Percentiles rank a stretch among this genome's conserved stretches.
Evolutionary conservation across 2,888 invertebrate genomes (phyloP).

Genomic region (Philonicus albiceps): DNA sequence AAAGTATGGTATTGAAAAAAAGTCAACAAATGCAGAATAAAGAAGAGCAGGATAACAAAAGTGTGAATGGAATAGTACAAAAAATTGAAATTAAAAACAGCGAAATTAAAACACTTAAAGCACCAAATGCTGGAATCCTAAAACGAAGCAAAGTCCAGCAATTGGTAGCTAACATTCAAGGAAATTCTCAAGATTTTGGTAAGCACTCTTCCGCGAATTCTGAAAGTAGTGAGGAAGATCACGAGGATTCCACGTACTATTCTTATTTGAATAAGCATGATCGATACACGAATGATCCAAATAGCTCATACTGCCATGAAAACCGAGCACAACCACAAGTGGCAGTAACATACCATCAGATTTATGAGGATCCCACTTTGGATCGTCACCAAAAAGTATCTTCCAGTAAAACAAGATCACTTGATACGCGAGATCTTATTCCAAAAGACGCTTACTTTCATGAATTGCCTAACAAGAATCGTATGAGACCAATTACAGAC

Average conservation of each 20-base stretch:
- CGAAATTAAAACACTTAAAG: slow-evolving; percentile 52
- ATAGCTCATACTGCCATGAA: slow-evolving; percentile 12
- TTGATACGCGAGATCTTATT: slow-evolving; percentile 59
- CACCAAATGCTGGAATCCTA: slow-evolving; percentile 53
- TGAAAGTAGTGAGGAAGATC: slow-evolving; percentile 70
- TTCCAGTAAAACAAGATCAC: slow-evolving; percentile 39
- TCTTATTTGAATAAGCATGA: neutral
- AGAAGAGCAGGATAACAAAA: slow-evolving; percentile 33
- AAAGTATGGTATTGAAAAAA: slow-evolving; percentile 48
- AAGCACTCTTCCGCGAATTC: slow-evolving; percentile 63
- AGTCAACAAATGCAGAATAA: slow-evolving; percentile 43
- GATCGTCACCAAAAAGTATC: slow-evolving; percentile 36
- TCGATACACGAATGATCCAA: neutral
- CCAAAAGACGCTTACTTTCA: slow-evolving; percentile 72
- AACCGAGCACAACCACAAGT: slow-evolving; percentile 51
- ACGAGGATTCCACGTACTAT: slow-evolving; percentile 57
- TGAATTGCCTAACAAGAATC: slow-evolving; percentile 66
- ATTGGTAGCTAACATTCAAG: slow-evolving; percentile 56
- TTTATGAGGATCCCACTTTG: neutral
- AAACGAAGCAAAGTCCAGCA: slow-evolving; percentile 55
- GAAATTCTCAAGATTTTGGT: slow-evolving; percentile 42
- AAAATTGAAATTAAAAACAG: slow-evolving; percentile 53
- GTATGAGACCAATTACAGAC: slow-evolving; percentile 47
- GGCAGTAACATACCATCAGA: slow-evolving; percentile 22
- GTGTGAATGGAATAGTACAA: slow-evolving; percentile 48